These are phyloP conservation scores for Lethocerus indicus DNA, from an alignment of 1,140 invertebrate genomes.

Conservation along the genomic window DNA sequence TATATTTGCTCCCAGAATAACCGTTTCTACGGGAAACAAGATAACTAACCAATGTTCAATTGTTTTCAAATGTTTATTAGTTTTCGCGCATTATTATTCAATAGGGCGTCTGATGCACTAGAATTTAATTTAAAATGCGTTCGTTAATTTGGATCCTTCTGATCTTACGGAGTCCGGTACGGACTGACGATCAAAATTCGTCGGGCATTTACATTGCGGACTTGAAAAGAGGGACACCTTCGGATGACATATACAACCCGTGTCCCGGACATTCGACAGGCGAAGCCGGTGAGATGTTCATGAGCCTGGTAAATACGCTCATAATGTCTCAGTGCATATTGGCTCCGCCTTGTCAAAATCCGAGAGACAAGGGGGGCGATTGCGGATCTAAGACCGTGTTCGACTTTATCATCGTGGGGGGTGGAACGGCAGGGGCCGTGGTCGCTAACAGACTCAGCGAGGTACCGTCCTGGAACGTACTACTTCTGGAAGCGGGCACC, in stretches of 20 bases:
- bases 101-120: no score
- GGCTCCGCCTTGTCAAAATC: slow-evolving; percentile 9
- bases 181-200: no score
- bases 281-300: slow-evolving; percentile 6
- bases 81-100: no score
- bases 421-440: slow-evolving; percentile 23
- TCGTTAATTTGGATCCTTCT: no score
- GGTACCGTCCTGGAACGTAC: slow-evolving; percentile 25
- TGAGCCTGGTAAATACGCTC: slow-evolving; percentile 11
- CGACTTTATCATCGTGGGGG: slow-evolving; percentile 20
- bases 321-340: slow-evolving; percentile 10
- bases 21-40: no score
- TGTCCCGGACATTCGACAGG: slow-evolving; percentile 9
- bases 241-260: slow-evolving; percentile 9
- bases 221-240: neutral
- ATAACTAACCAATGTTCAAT: no score
- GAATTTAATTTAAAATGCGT: no score
- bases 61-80: no score
- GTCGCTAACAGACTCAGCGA: slow-evolving; percentile 38
- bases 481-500: slow-evolving; percentile 41
- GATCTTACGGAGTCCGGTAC: no score
- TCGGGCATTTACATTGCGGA: no score
- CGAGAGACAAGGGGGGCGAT: slow-evolving; percentile 1
- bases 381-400: slow-evolving; percentile 8
- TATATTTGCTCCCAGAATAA: no score